A percentile compares a stretch with the other conserved stretches of the same genome.
Evolutionary conservation across 2,797 vertebrate species (phyloP).

Genomic region (Bovichtus variegatus): DNA sequence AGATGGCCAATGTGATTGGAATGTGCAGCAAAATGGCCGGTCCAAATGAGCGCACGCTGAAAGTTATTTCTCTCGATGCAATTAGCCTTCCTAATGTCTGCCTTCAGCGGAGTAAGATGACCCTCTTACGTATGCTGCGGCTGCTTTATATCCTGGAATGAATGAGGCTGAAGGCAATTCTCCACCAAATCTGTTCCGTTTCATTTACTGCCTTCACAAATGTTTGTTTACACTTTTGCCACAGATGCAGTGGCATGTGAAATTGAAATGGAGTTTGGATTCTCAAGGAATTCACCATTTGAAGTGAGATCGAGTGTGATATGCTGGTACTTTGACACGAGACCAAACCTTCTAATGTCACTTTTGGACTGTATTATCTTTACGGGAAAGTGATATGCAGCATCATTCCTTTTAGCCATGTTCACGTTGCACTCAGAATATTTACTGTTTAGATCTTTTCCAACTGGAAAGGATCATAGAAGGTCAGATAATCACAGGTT

Average conservation of each 20-base stretch:
- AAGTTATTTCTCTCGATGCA: conserved; percentile 63
- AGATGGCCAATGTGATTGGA: conserved; percentile 44
- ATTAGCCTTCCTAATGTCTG: conserved; percentile 57
- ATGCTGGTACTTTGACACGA: conserved; percentile 1
- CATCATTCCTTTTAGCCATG: neutral
- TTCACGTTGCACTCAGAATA: neutral
- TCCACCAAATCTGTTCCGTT: conserved; percentile 47
- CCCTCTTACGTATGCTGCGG: conserved; percentile 31
- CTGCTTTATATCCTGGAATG: conserved; percentile 59
- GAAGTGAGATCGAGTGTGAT: conserved; percentile 26
- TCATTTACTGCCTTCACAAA: conserved; percentile 61
- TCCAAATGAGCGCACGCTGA: conserved; percentile 46
- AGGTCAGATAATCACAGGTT: neutral
- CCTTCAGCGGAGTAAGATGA: conserved; percentile 47
- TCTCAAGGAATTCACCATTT: conserved; percentile 29
- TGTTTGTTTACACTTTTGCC: conserved; percentile 63
- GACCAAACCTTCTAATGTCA: conserved; percentile 10
- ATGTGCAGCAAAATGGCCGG: conserved; percentile 27
- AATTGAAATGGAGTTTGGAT: conserved; percentile 57
- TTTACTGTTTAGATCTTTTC: neutral
- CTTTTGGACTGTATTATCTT: neutral
- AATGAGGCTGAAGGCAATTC: conserved; percentile 43
- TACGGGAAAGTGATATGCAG: neutral
- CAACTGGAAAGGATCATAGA: neutral
- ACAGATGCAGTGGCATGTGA: conserved; percentile 62